phyloP scores from a whole-genome alignment of 2,797 vertebrate species.

The Smutsia gigantea region DNA sequence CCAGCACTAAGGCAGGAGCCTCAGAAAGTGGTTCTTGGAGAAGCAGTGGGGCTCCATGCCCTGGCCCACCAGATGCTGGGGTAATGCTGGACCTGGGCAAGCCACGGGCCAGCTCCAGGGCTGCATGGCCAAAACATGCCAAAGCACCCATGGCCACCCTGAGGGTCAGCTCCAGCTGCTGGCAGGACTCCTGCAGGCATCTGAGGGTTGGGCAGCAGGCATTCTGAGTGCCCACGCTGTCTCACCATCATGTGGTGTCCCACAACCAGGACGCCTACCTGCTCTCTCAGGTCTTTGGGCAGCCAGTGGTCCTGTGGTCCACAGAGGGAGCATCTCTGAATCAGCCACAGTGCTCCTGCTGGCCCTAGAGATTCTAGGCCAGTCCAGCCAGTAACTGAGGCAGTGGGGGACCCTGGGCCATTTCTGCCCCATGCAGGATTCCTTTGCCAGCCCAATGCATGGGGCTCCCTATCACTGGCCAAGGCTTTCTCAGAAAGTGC shows the following conservation, averaged over 20 bases:
- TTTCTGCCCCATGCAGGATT: accelerated
- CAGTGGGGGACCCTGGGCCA: neutral
- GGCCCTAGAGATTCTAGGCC: too few relatives aligned
- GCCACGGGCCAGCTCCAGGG: neutral
- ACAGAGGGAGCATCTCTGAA: neutral
- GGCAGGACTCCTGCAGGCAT: too few relatives aligned
- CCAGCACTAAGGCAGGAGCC: slow-evolving; percentile 37
- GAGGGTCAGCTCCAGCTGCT: neutral
- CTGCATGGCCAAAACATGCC: too few relatives aligned
- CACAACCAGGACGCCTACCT: too few relatives aligned
- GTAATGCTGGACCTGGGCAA: neutral
- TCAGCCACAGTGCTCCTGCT: neutral
- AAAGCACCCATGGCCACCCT: too few relatives aligned
- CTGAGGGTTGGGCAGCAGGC: too few relatives aligned
- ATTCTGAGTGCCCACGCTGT: too few relatives aligned
- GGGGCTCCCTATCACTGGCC: neutral
- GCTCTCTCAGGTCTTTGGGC: too few relatives aligned
- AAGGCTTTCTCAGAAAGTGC: neutral
- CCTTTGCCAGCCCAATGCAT: neutral
- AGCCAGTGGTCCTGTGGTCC: too few relatives aligned
- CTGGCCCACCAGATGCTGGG: neutral
- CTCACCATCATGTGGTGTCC: too few relatives aligned
- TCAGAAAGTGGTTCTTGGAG: slow-evolving; percentile 39
- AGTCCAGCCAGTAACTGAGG: neutral
- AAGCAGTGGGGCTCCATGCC: neutral